Base-by-base conservation (phyloP, 2,888 invertebrate species). In the Hoplodrina ambigua region DNA sequence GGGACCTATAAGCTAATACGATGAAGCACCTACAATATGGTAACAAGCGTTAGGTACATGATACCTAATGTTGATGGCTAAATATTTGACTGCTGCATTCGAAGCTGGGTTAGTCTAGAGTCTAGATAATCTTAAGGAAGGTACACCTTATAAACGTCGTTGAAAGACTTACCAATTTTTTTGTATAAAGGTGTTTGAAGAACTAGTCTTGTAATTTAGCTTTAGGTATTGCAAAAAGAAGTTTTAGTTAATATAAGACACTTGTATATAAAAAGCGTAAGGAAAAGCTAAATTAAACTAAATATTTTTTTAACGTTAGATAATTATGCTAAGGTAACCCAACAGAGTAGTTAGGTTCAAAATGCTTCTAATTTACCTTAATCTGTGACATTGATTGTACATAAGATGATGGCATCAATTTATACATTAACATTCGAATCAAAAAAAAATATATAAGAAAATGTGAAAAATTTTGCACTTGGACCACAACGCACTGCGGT, bases 401-500 rank as follows among this genome's bases (percentile, higher is more conserved):
- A 0, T 33, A 7, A 33, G 33, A 33, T 33, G 4, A 6, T 33
- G 33, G 5, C 33, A 5, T 33, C 33, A 33, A 44, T 15, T 44
- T 15, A 44, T 4, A 44, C 37, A 17, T 46, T 46, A 46, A 17
- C 46, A 46, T 15, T 44, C 1, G 5, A 44, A 44, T 46, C 17
- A 46, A 17, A 46, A 46, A 46, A 17, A 10, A 11, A 10, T 20
- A 10, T 33, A 3, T 5, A 0, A 44, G 33, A 25, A 53, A 37
- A 4, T n/a, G 5, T 2, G 0, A 19, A 49, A 50, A 20, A 1
- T n/a, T 60, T 44, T 19, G 11, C 11, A 71, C 75, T 83, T 85
- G 77, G 65, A 80, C 86, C 84, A 82, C 50, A 65, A 73, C 25
- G 58, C 71, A 68, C 56, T 82, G 82, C 71, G 82, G 81, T 80